A percentile compares a stretch with the other conserved stretches of the same genome.
Evolutionary conservation across 2,797 vertebrate species (phyloP).

Genomic region (Sebastes umbrosus): DNA sequence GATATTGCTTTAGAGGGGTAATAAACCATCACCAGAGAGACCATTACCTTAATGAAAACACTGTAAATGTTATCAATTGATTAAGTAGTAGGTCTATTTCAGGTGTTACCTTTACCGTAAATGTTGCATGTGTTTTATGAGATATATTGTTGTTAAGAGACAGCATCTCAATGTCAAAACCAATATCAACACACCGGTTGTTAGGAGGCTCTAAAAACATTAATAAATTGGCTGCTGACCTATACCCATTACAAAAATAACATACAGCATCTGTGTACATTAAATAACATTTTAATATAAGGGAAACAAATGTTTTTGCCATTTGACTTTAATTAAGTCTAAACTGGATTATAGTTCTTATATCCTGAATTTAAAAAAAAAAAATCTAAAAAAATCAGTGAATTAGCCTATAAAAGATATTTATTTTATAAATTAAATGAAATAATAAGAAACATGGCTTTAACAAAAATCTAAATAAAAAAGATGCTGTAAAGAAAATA

Average conservation of each 20-base stretch:
- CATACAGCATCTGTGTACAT: background rate
- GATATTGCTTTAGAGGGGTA: slow-evolving; percentile 69
- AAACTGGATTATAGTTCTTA: background rate
- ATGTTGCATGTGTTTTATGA: slow-evolving; percentile 27
- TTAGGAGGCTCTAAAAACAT: background rate
- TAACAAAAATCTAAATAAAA: background rate
- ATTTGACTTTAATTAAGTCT: background rate
- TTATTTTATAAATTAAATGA: background rate
- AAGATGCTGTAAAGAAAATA: background rate
- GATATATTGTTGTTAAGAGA: slow-evolving; percentile 33
- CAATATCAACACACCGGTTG: background rate
- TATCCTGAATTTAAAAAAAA: too few species aligned
- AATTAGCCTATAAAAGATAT: background rate
- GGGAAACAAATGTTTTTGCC: background rate
- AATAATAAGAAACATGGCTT: background rate
- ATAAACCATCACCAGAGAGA: slow-evolving; percentile 73
- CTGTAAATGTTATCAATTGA: slow-evolving; percentile 73
- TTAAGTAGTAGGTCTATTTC: slow-evolving; percentile 59
- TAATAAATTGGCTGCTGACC: background rate
- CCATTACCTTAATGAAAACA: slow-evolving; percentile 85
- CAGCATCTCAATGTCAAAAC: slow-evolving; percentile 29
- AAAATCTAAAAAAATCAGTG: too few species aligned
- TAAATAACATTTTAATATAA: background rate
- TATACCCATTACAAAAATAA: background rate
- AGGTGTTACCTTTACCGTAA: slow-evolving; percentile 53